A percentile compares a stretch with the other conserved stretches of the same genome.
These are phyloP conservation scores for Piprites chloris DNA, from an alignment of 2,113 vertebrate species.

Conservation along the genomic window DNA sequence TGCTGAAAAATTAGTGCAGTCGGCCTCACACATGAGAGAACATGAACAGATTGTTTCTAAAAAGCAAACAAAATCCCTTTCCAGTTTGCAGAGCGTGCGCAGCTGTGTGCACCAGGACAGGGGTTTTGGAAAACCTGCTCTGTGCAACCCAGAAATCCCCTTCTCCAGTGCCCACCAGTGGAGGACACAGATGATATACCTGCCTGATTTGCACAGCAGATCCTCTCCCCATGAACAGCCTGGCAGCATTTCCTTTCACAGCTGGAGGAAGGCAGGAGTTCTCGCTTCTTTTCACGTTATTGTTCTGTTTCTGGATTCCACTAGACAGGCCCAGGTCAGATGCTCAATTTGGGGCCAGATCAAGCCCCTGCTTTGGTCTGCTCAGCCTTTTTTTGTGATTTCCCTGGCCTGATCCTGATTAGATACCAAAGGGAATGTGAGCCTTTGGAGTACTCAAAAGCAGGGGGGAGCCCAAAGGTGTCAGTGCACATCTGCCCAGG, in stretches of 20 bases:
- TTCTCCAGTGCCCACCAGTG: background rate
- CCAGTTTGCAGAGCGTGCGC: background rate
- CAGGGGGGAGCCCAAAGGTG: background rate
- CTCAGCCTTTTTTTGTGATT: background rate
- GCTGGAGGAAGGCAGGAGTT: background rate
- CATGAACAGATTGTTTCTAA: background rate
- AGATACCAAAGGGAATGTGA: background rate
- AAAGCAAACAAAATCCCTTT: background rate
- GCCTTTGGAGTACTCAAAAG: background rate
- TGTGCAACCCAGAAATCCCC: background rate
- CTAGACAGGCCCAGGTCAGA: background rate
- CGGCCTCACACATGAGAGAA: background rate
- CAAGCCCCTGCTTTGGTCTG: background rate
- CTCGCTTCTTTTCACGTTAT: background rate
- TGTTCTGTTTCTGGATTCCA: background rate
- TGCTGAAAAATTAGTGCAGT: constrained; percentile 26
- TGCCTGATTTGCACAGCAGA: background rate
- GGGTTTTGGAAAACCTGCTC: background rate
- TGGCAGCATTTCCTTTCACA: background rate
- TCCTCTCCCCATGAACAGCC: background rate
- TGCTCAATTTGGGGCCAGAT: background rate
- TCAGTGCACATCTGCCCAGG: background rate
- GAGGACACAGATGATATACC: background rate
- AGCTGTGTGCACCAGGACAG: background rate
- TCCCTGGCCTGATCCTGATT: background rate